Conservation (phyloP, 2,797 vertebrate genomes). For the Lepilemur ruficaudatus region DNA sequence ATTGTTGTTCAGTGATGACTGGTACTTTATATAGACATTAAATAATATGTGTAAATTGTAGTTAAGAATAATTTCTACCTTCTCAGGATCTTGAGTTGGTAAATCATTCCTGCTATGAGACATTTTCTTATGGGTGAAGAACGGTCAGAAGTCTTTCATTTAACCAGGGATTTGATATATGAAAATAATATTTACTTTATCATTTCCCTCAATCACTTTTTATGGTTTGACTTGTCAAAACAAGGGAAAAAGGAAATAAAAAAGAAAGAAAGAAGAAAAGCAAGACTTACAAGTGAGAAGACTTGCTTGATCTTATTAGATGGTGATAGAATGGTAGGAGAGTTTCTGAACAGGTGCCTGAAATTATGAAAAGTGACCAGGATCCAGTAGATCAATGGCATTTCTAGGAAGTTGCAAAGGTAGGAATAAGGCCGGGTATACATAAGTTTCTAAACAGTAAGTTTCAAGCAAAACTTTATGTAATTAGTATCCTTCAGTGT, state of each 20-base stretch:
- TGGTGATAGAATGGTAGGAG: background rate
- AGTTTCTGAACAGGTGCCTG: background rate
- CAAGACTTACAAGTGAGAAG: background rate
- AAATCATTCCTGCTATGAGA: background rate
- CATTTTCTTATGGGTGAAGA: background rate
- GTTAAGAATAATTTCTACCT: background rate
- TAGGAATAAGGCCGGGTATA: background rate
- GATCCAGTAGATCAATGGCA: background rate
- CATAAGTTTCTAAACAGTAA: background rate
- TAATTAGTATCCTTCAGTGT: background rate
- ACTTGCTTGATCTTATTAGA: background rate
- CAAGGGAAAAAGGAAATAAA: background rate
- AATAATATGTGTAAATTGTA: background rate
- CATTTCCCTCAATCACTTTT: background rate
- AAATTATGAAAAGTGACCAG: background rate
- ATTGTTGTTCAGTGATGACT: background rate
- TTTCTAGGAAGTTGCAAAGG: background rate
- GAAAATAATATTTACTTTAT: background rate
- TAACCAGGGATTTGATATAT: background rate
- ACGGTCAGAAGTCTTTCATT: background rate
- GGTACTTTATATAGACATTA: background rate
- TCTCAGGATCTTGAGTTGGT: background rate
- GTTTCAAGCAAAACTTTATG: background rate
- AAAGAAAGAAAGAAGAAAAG: background rate
- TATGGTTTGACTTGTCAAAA: background rate